A percentile compares a stretch with the other conserved stretches of the same genome.
These are phyloP conservation scores for Plutella xylostella DNA, from an alignment of 2,888 invertebrate species.

Conservation along the genomic window DNA sequence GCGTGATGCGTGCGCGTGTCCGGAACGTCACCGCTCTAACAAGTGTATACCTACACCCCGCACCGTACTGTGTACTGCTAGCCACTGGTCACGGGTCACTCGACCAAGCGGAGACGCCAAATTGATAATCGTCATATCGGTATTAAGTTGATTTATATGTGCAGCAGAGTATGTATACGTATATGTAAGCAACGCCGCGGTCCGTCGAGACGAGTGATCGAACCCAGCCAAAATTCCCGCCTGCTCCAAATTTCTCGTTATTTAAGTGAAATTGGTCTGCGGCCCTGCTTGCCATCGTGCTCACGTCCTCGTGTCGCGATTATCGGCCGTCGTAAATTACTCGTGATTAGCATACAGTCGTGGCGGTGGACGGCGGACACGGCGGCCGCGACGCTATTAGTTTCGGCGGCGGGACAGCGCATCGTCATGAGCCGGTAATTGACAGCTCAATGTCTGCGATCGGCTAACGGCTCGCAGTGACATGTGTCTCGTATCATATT, in stretches of 20 bases:
- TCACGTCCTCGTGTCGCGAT: conserved; percentile 64
- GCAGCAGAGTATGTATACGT: no score
- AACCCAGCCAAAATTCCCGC: no score
- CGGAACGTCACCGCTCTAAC: no score
- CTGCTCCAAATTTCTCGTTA: neutral
- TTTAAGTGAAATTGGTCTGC: neutral
- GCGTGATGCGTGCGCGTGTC: no score
- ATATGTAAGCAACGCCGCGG: no score
- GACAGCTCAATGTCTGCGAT: conserved; percentile 52
- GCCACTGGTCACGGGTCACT: no score
- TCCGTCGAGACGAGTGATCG: neutral
- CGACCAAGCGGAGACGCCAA: no score
- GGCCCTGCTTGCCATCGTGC: conserved; percentile 42
- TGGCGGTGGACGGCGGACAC: conserved; percentile 44
- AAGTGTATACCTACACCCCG: no score
- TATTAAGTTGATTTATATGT: no score
- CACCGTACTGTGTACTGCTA: no score
- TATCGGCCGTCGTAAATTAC: conserved; percentile 64
- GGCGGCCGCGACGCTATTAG: conserved; percentile 49
- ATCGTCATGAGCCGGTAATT: conserved; percentile 63
- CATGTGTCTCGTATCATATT: no score
- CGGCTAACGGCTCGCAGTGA: conserved; percentile 69
- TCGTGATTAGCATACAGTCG: conserved; percentile 62
- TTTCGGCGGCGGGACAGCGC: conserved; percentile 27
- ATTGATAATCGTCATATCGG: no score